Evolutionary conservation across 2,888 invertebrate genomes (phyloP), one percentile per base, ranked within the genome.

Genomic region (Scaptomyza parva): DNA sequence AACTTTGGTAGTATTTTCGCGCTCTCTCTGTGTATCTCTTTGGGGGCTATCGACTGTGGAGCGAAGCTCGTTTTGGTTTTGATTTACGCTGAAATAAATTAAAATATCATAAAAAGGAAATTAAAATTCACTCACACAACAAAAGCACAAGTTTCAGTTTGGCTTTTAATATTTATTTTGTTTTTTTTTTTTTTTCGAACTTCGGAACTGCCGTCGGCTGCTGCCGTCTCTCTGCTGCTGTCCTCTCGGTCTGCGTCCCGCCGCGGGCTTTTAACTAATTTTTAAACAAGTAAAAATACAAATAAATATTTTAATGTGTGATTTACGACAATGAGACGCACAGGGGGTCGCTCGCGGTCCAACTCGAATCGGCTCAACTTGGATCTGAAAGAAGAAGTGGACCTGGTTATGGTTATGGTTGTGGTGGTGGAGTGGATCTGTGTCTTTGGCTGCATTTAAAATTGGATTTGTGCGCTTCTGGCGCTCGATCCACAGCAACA

Each of bases 81-180:
- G 89, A 90, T 89, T 89, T 90, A 89, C 88, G 88, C 83, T 79
- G 78, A 89, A 90, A 89, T 89, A 89, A 89, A 89, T 89, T 89
- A 89, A 89, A 89, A 89, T 90, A 89, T 89, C 87, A 89, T 90
- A 89, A 90, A 89, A 88, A 88, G 88, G 88, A 90, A 90, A 89
- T 89, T 89, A 89, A 90, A 89, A 88, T 89, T 89, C 88, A 88
- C 88, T 89, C 82, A 75, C 53, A 84, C 71, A 84, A 80, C 80
- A 83, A 83, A 81, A 65, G 70, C 52, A 39, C 30, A 24, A 47
- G 48, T 14, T 47, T 48, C 14, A 22, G 48, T 35, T 35, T 17
- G 7, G 35, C n/a, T 20, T n/a, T 30, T 17, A 1, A 14, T 43
- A 26, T 9, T 26, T 9, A 3, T 18, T 33, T 30, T 45, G 12